These are phyloP conservation scores for Gadopsis bispinosus DNA, from an alignment of 2,797 vertebrate species.

Conservation along the genomic window DNA sequence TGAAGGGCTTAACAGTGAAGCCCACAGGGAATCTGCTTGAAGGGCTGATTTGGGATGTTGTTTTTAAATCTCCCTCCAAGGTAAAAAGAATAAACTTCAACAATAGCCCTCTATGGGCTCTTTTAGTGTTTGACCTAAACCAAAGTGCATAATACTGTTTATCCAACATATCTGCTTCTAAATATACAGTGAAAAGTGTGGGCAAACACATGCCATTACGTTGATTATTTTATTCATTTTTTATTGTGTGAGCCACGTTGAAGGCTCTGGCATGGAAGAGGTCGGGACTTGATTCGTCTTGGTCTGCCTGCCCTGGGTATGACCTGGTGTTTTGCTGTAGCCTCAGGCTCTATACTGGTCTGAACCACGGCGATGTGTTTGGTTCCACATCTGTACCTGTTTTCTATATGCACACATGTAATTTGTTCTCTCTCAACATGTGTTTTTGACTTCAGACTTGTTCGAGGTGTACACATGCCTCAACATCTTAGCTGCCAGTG, in stretches of 20 bases:
- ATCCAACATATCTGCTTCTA: slow-evolving; percentile 35
- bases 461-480: slow-evolving; percentile 21
- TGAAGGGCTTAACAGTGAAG: slow-evolving; percentile 63
- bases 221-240: slow-evolving; percentile 2
- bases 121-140: slow-evolving; percentile 27
- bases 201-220: slow-evolving; percentile 9
- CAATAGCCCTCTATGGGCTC: slow-evolving; percentile 17
- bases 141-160: slow-evolving; percentile 39
- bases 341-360: slow-evolving; percentile 28
- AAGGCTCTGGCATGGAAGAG: slow-evolving; percentile 39
- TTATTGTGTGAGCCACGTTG: slow-evolving; percentile 51
- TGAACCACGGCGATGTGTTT: slow-evolving; percentile 64
- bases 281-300: slow-evolving; percentile 42
- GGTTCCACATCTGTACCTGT: slow-evolving; percentile 64
- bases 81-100: slow-evolving; percentile 48
- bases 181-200: slow-evolving; percentile 34
- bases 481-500: background rate
- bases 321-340: slow-evolving; percentile 61
- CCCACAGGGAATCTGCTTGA: slow-evolving; percentile 43
- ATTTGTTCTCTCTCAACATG: slow-evolving; percentile 39
- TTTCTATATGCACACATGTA: slow-evolving; percentile 51
- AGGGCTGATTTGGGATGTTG: slow-evolving; percentile 37
- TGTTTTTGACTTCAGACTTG: slow-evolving; percentile 49
- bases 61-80: slow-evolving; percentile 47
- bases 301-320: slow-evolving; percentile 39